Conservation (phyloP, 2,888 invertebrate species). For the Tipula helvola region DNA sequence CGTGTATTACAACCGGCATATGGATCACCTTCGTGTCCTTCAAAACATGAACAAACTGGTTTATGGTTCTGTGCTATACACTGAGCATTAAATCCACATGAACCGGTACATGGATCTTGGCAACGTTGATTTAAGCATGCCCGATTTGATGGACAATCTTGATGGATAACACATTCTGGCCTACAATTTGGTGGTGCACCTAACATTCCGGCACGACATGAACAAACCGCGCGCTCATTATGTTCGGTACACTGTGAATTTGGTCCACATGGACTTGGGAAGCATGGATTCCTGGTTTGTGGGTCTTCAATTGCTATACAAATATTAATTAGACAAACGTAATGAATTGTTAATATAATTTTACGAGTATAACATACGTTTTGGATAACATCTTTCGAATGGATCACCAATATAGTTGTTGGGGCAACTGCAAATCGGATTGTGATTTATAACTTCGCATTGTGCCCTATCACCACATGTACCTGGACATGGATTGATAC, state of each 20-base stretch:
- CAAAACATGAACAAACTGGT: conserved; percentile 59
- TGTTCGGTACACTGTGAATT: conserved; percentile 59
- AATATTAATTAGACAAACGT: neutral
- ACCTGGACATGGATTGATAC: conserved; percentile 62
- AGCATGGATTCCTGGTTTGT: conserved; percentile 45
- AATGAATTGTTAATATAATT: neutral
- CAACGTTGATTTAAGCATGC: conserved; percentile 61
- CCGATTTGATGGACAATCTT: conserved; percentile 58
- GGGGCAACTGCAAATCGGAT: conserved; percentile 65
- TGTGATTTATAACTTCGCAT: conserved; percentile 68
- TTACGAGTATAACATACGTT: conserved; percentile 25
- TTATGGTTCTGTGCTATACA: conserved; percentile 59
- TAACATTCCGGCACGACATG: conserved; percentile 58
- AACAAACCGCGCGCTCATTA: conserved; percentile 57
- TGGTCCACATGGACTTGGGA: conserved; percentile 66
- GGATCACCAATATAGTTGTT: conserved; percentile 62
- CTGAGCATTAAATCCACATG: conserved; percentile 58
- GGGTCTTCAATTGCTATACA: conserved; percentile 33
- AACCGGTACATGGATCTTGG: conserved; percentile 59
- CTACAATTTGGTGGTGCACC: conserved; percentile 69
- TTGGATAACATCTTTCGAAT: conserved; percentile 49
- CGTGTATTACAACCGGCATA: conserved; percentile 57
- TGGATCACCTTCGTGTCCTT: conserved; percentile 63
- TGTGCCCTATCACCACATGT: conserved; percentile 64
- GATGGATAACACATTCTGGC: conserved; percentile 60